Conservation (phyloP, 2,113 vertebrate species). For the Cavia porcellus region DNA sequence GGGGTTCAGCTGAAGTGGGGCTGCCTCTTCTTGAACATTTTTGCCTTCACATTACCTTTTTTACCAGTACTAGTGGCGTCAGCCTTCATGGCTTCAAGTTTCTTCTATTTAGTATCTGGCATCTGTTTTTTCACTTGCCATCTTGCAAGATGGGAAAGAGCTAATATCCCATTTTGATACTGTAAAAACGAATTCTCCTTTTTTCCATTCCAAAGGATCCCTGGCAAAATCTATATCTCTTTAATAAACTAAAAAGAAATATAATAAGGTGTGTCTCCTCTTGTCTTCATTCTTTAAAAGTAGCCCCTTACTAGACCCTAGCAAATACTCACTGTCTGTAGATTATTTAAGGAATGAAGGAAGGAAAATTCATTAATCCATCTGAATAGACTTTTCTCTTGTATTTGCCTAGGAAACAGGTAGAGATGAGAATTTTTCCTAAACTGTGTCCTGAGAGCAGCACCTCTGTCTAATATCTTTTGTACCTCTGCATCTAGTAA, state of each 20-base stretch:
- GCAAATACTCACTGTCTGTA: neutral
- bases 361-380: neutral
- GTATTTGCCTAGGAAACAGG: neutral
- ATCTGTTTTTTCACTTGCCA: too few species aligned
- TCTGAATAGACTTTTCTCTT: neutral
- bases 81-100: too few species aligned
- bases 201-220: neutral
- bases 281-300: neutral
- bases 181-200: neutral
- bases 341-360: neutral
- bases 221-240: constrained; percentile 9
- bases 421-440: neutral
- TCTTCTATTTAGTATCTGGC: too few species aligned
- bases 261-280: neutral
- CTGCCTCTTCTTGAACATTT: too few species aligned
- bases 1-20: too few species aligned
- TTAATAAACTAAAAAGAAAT: constrained; percentile 9
- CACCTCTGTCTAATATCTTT: neutral
- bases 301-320: neutral
- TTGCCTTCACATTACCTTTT: too few species aligned
- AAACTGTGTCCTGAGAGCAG: neutral
- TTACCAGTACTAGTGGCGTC: too few species aligned
- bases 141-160: too few species aligned
- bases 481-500: neutral
- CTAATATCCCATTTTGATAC: neutral